A percentile compares a stretch with the other conserved stretches of the same genome.
Evolutionary conservation across 1,140 invertebrate genomes (phyloP).

Genomic region (Steinernema khuongi): DNA sequence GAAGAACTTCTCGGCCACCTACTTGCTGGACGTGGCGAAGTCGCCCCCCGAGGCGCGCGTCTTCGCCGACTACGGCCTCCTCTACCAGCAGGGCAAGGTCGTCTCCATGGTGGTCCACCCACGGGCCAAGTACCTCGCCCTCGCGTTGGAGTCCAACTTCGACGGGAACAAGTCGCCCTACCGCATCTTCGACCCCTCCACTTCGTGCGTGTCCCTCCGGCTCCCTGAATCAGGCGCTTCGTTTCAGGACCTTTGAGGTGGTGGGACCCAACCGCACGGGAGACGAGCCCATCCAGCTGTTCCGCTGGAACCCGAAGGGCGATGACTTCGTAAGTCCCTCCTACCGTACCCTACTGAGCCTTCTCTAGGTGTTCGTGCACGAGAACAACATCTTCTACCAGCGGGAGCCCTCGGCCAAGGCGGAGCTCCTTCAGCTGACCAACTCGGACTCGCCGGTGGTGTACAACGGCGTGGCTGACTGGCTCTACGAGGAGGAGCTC

Average conservation of each 20-base stretch:
- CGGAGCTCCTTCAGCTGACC: constrained; percentile 37
- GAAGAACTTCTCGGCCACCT: neutral
- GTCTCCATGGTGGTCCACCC: neutral
- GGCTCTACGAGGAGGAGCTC: constrained; percentile 57
- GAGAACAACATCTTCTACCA: constrained; percentile 50
- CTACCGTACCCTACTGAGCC: neutral
- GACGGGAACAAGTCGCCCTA: neutral
- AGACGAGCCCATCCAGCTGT: neutral
- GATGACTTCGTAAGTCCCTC: neutral
- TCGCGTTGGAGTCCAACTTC: constrained; percentile 1
- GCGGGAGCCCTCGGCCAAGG: constrained; percentile 30
- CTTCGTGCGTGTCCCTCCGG: neutral
- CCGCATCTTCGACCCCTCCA: neutral
- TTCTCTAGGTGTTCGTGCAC: constrained; percentile 47
- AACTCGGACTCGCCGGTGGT: constrained; percentile 1
- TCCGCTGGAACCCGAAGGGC: neutral
- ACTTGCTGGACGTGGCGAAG: neutral
- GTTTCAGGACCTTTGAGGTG: neutral
- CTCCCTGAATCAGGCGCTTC: neutral
- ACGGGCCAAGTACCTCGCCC: neutral
- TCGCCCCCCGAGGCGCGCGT: neutral
- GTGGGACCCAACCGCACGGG: neutral
- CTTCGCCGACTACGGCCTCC: neutral
- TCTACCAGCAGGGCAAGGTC: neutral
- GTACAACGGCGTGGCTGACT: constrained; percentile 48